phyloP scores from a whole-genome alignment of 2,888 invertebrate species.

The Merodon equestris region DNA sequence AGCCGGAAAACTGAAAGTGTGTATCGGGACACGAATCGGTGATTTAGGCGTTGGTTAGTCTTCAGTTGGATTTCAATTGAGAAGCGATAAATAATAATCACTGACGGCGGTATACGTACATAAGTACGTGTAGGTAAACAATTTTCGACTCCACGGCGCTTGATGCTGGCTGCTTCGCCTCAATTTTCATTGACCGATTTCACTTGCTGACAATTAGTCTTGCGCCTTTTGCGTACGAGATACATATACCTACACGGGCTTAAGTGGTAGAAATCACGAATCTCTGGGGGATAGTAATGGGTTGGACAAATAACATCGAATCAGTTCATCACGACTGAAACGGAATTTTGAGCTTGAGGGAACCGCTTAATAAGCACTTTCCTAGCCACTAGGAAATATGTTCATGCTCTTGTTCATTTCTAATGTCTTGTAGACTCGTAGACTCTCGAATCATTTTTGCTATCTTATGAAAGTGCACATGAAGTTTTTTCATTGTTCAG shows the following conservation, averaged over 20 bases:
- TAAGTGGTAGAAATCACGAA: conserved; percentile 20
- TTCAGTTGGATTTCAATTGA: conserved; percentile 36
- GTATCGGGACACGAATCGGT: conserved; percentile 1
- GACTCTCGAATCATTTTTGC: too few species aligned
- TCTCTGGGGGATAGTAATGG: not conserved
- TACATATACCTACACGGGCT: conserved; percentile 1
- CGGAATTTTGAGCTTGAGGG: too few species aligned
- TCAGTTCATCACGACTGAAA: too few species aligned
- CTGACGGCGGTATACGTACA: not conserved
- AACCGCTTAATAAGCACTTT: too few species aligned
- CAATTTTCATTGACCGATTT: conserved; percentile 35
- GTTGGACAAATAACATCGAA: too few species aligned
- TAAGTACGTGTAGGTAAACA: conserved; percentile 4
- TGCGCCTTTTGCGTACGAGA: conserved; percentile 23
- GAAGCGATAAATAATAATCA: conserved; percentile 27
- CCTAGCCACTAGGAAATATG: too few species aligned
- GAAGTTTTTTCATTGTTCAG: too few species aligned
- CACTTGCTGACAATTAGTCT: conserved; percentile 39
- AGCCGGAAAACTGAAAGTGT: conserved; percentile 53
- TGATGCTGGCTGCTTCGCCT: conserved; percentile 4
- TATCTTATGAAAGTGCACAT: too few species aligned
- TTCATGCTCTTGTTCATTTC: too few species aligned
- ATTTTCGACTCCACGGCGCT: not conserved
- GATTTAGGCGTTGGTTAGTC: conserved; percentile 21
- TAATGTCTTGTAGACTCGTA: too few species aligned